Evolutionary conservation across 2,797 vertebrate species (phyloP).

Genomic region (Pangasius djambal): DNA sequence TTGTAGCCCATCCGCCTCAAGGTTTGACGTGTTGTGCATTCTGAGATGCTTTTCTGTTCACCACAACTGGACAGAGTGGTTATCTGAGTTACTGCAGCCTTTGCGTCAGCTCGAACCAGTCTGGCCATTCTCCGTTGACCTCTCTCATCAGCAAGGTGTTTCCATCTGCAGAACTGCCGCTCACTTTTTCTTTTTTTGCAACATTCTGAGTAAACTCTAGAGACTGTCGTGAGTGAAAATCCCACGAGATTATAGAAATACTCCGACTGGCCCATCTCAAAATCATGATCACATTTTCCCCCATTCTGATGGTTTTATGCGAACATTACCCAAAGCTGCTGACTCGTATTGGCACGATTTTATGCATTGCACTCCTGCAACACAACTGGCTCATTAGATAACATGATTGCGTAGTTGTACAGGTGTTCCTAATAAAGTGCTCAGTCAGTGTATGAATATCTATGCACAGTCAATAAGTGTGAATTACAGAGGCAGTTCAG

Average conservation of each 20-base stretch:
- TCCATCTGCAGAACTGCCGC: no score
- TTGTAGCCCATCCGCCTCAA: background rate
- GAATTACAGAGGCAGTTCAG: background rate
- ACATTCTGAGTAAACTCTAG: background rate
- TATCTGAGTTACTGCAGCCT: background rate
- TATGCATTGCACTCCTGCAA: background rate
- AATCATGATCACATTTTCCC: background rate
- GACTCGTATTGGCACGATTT: no score
- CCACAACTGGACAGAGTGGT: background rate
- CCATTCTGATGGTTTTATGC: background rate
- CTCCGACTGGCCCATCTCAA: background rate
- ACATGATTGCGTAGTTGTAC: background rate
- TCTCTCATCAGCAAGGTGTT: background rate
- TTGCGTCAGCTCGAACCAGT: background rate
- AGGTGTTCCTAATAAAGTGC: background rate
- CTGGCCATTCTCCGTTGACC: background rate
- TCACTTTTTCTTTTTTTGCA: background rate
- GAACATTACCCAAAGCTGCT: background rate
- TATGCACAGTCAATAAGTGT: background rate
- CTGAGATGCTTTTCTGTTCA: background rate
- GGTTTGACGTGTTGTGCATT: background rate
- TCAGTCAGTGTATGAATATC: background rate
- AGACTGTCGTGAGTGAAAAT: background rate
- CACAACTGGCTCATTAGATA: background rate
- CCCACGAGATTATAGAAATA: background rate